A percentile compares a stretch with the other conserved stretches of the same genome.
Conservation (phyloP, 2,113 vertebrate genomes). For the Caranx ignobilis region DNA sequence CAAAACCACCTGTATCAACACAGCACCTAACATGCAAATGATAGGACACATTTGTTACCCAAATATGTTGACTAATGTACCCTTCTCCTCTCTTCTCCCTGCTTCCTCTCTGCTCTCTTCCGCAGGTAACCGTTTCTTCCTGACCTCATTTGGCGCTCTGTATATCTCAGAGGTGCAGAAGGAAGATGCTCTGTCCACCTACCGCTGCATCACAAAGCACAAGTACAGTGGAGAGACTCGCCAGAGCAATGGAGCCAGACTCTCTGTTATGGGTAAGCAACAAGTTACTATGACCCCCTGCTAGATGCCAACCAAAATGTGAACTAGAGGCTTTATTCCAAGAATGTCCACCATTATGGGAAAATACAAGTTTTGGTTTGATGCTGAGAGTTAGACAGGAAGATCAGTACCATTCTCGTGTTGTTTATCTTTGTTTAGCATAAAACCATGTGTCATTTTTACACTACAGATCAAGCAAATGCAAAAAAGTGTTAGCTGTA, state of each 20-base stretch:
- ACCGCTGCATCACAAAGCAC: constrained; percentile 99
- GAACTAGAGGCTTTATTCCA: no score
- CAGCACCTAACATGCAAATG: constrained; percentile 1
- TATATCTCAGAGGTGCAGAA: constrained; percentile 99
- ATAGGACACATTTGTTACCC: not conserved
- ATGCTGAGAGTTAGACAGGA: not conserved
- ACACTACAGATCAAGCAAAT: not conserved
- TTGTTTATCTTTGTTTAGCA: not conserved
- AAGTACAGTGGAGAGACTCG: constrained; percentile 98
- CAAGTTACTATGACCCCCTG: not conserved
- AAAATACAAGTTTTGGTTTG: not conserved
- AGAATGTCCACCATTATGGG: not conserved
- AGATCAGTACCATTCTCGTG: not conserved
- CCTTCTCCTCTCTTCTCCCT: not conserved
- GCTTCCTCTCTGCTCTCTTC: constrained; percentile 49
- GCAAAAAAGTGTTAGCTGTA: not conserved
- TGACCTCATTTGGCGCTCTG: constrained; percentile 95
- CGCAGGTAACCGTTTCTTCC: constrained; percentile 97
- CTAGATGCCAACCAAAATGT: not conserved
- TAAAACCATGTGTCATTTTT: not conserved
- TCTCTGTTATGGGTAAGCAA: constrained; percentile 94
- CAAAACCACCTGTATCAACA: not conserved
- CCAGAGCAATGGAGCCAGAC: constrained; percentile 97
- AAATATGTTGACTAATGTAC: constrained; percentile 13
- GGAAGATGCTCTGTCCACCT: constrained; percentile 98